These are phyloP conservation scores for Hycleus phaleratus DNA, from an alignment of 1,140 invertebrate genomes.

Conservation along the genomic window DNA sequence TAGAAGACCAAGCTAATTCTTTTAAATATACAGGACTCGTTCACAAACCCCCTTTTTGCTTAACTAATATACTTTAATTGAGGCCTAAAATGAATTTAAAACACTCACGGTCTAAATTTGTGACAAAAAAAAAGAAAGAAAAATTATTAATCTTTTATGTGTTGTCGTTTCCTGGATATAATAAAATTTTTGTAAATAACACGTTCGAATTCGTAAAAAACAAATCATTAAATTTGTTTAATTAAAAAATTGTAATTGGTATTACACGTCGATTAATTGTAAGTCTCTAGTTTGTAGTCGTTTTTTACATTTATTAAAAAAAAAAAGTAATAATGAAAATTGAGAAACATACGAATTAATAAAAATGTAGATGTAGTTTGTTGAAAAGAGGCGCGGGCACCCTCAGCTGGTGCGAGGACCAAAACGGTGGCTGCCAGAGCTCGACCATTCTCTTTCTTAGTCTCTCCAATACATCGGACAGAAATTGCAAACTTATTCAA, in stretches of 20 bases:
- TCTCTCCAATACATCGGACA: neutral
- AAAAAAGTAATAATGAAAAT: neutral
- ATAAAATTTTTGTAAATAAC: too few species aligned
- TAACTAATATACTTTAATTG: slow-evolving; percentile 13
- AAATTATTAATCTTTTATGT: slow-evolving; percentile 2
- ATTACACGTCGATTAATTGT: slow-evolving; percentile 30
- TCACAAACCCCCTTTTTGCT: too few species aligned
- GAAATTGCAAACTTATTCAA: neutral
- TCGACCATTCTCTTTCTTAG: slow-evolving; percentile 28
- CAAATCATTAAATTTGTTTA: slow-evolving; percentile 16
- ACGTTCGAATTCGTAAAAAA: slow-evolving; percentile 20
- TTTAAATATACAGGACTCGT: too few species aligned
- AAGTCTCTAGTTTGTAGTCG: slow-evolving; percentile 35
- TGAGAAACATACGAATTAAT: slow-evolving; percentile 24
- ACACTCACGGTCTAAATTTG: slow-evolving; percentile 23
- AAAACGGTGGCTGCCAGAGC: slow-evolving; percentile 37
- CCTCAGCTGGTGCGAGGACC: slow-evolving; percentile 41
- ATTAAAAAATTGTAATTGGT: slow-evolving; percentile 5
- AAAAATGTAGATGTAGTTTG: slow-evolving; percentile 29
- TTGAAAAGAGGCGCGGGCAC: slow-evolving; percentile 34
- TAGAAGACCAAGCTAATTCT: too few species aligned
- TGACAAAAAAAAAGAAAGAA: neutral
- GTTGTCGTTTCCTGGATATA: slow-evolving; percentile 13
- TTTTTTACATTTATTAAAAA: slow-evolving; percentile 28
- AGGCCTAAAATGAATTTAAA: slow-evolving; percentile 16